Evolutionary conservation across 2,797 vertebrate genomes (phyloP).

Genomic region (Hypotaenidia okinawae): DNA sequence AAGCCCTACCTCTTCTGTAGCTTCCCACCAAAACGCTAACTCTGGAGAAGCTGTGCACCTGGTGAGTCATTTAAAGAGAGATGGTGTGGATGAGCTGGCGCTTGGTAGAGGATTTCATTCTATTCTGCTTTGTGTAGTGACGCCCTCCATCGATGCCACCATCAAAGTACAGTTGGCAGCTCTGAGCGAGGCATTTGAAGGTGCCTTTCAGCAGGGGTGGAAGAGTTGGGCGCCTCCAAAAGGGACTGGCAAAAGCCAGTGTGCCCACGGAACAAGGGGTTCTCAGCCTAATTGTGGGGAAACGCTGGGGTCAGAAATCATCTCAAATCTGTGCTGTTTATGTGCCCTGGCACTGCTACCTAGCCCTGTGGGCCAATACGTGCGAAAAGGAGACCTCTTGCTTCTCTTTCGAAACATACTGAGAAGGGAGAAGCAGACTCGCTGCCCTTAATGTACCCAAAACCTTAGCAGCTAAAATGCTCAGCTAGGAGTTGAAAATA

Average conservation of each 20-base stretch:
- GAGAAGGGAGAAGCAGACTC: background rate
- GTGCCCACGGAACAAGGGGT: fast-evolving
- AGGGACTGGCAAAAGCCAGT: background rate
- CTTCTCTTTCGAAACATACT: background rate
- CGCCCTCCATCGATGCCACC: background rate
- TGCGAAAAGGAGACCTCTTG: background rate
- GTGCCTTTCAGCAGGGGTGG: background rate
- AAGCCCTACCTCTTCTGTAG: background rate
- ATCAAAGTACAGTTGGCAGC: background rate
- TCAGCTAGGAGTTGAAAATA: background rate
- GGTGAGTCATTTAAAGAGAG: background rate
- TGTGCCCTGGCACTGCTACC: background rate
- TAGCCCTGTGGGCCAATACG: background rate
- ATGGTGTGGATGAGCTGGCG: background rate
- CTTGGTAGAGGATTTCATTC: background rate
- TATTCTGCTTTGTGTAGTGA: background rate
- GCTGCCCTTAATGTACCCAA: background rate
- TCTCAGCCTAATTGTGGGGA: background rate
- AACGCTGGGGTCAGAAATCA: background rate
- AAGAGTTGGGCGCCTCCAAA: background rate
- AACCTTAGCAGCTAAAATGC: background rate
- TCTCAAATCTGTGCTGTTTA: background rate
- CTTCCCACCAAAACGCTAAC: background rate
- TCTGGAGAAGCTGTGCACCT: background rate
- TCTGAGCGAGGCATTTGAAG: background rate